Conservation (phyloP, 2,888 invertebrate species). For the Lithophane socia region DNA sequence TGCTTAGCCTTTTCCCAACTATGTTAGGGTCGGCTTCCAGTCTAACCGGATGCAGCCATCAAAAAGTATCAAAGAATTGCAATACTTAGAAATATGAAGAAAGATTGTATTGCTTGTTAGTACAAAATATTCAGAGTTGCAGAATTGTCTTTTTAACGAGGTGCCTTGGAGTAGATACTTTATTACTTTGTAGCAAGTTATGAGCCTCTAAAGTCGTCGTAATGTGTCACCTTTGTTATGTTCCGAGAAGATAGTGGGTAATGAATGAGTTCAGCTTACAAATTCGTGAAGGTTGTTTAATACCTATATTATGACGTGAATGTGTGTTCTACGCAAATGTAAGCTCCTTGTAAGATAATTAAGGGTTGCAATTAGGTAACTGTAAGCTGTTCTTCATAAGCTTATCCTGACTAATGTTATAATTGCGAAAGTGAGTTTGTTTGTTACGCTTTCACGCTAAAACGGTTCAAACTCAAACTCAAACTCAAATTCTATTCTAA, state of each 20-base stretch:
- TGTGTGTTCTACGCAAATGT: slow-evolving; percentile 3
- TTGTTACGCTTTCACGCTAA: too few species aligned
- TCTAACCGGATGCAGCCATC: too few species aligned
- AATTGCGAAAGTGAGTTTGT: too few species aligned
- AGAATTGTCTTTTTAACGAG: slow-evolving; percentile 48
- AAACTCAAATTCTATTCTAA: too few species aligned
- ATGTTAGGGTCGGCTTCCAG: too few species aligned
- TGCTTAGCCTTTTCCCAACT: too few species aligned
- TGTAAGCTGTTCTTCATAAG: too few species aligned
- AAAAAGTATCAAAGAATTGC: neutral
- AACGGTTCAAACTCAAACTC: too few species aligned
- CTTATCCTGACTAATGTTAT: too few species aligned
- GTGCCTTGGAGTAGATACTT: slow-evolving; percentile 76
- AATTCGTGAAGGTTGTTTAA: slow-evolving; percentile 8
- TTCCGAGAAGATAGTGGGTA: slow-evolving; percentile 14
- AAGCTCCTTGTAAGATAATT: slow-evolving; percentile 11
- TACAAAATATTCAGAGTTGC: slow-evolving; percentile 26
- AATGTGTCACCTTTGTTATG: slow-evolving; percentile 49
- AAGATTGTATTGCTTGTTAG: slow-evolving; percentile 41
- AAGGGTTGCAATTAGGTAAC: neutral
- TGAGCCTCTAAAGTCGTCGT: slow-evolving; percentile 21
- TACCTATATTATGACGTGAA: slow-evolving; percentile 7
- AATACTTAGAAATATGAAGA: neutral
- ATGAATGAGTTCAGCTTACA: slow-evolving; percentile 40
- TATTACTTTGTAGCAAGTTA: slow-evolving; percentile 87